phyloP scores from a whole-genome alignment of 2,113 vertebrate species.

The Lichenostomus cassidix region DNA sequence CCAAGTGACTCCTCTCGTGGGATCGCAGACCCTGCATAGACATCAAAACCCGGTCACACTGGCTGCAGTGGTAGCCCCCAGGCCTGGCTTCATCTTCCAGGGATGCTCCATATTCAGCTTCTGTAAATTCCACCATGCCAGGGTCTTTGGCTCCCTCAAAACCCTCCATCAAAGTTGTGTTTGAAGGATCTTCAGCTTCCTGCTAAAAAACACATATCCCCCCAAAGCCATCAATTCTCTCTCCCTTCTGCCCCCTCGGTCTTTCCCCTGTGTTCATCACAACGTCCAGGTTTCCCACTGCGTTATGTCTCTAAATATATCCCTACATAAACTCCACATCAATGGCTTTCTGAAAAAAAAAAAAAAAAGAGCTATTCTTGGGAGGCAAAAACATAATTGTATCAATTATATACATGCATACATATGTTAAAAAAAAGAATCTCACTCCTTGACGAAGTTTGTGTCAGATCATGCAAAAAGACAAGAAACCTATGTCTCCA shows the following conservation, averaged over 20 bases:
- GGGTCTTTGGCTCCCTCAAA: slow-evolving; percentile 72
- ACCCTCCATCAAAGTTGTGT: slow-evolving; percentile 76
- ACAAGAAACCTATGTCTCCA: neutral
- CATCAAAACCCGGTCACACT: slow-evolving; percentile 97
- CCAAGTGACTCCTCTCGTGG: slow-evolving; percentile 96
- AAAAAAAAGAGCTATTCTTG: neutral
- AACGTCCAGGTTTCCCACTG: neutral
- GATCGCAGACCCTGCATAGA: slow-evolving; percentile 98
- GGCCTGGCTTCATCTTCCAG: slow-evolving; percentile 82
- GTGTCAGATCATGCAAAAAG: neutral
- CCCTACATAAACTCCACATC: neutral
- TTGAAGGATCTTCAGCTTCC: slow-evolving; percentile 78
- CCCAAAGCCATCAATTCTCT: slow-evolving; percentile 68
- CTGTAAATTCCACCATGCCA: slow-evolving; percentile 75
- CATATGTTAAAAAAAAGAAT: neutral
- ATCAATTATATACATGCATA: neutral
- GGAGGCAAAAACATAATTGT: neutral
- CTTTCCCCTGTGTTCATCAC: slow-evolving; percentile 24
- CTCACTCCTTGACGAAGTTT: neutral
- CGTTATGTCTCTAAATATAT: neutral
- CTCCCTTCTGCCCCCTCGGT: slow-evolving; percentile 63
- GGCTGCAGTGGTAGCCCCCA: slow-evolving; percentile 90
- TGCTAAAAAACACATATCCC: slow-evolving; percentile 81
- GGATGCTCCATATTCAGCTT: slow-evolving; percentile 77
- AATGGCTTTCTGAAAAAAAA: neutral